Conservation (phyloP, 2,888 invertebrate genomes). For the Hetaerina titia region DNA sequence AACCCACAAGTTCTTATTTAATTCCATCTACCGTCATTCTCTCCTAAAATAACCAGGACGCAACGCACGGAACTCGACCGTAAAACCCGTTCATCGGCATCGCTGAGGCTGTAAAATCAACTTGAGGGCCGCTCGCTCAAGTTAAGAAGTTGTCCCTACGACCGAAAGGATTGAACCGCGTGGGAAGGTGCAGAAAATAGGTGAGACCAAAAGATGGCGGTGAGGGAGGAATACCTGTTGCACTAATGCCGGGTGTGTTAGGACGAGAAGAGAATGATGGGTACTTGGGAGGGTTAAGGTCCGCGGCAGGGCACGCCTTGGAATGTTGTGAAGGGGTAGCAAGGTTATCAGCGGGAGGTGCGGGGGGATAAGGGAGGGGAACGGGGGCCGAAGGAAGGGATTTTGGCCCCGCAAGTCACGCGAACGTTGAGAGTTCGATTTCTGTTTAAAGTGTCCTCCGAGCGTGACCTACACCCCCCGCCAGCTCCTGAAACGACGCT, state of each 20-base stretch:
- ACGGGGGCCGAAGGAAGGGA: not conserved
- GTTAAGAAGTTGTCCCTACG: not conserved
- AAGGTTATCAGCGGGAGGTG: not conserved
- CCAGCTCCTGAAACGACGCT: not conserved
- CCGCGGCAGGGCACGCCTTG: not conserved
- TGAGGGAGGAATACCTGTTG: slow-evolving; percentile 46
- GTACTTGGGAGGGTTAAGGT: not conserved
- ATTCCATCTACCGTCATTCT: too few relatives aligned
- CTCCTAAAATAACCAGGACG: too few relatives aligned
- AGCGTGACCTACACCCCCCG: not conserved
- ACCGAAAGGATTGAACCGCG: not conserved
- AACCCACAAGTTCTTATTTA: too few relatives aligned
- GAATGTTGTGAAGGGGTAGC: slow-evolving; percentile 17
- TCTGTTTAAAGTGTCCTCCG: not conserved
- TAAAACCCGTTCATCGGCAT: not conserved
- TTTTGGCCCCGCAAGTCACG: not conserved
- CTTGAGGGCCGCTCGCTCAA: not conserved
- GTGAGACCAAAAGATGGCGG: slow-evolving; percentile 24
- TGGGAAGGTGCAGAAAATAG: not conserved
- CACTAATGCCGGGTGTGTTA: slow-evolving; percentile 2
- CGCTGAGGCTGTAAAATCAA: too few relatives aligned
- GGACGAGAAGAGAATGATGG: slow-evolving; percentile 6
- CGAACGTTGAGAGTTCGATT: slow-evolving; percentile 7
- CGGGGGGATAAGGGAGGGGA: not conserved
- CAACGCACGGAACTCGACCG: not conserved